These are phyloP conservation scores for Tyto alba DNA, from an alignment of 2,113 vertebrate genomes.

Conservation along the genomic window DNA sequence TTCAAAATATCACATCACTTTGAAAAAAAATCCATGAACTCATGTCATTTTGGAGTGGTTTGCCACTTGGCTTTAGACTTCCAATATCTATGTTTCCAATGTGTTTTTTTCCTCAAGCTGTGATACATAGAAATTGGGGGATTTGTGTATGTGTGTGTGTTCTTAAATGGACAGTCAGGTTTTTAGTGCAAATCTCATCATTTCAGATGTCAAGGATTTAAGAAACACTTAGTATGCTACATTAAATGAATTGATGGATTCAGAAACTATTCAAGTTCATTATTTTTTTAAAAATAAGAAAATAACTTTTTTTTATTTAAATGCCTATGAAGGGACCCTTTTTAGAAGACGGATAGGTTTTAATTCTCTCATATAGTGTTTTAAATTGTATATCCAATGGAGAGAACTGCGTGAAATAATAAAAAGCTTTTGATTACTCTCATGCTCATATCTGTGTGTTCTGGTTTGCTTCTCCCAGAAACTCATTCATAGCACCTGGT, in stretches of 20 bases:
- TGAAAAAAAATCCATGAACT: neutral
- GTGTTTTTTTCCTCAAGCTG: neutral
- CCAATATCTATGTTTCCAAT: neutral
- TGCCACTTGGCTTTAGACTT: neutral
- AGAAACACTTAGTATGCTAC: neutral
- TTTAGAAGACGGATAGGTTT: neutral
- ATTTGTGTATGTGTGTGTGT: neutral
- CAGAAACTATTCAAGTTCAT: neutral
- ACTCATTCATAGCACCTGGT: neutral
- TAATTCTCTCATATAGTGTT: neutral
- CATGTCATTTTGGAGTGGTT: neutral
- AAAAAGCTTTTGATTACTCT: neutral
- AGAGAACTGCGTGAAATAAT: neutral
- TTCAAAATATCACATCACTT: neutral
- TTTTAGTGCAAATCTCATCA: neutral
- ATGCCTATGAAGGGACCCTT: neutral
- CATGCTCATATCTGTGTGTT: neutral
- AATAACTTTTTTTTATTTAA: neutral
- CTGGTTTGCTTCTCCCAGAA: constrained; percentile 1
- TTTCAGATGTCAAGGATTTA: neutral
- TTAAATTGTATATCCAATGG: neutral
- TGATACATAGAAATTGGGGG: neutral
- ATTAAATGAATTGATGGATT: neutral
- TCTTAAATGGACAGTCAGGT: neutral
- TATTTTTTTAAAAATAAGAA: neutral